A percentile compares a stretch with the other conserved stretches of the same genome.
Evolutionary conservation across 2,113 vertebrate species (phyloP).

Genomic region (Zosterops japonicus): DNA sequence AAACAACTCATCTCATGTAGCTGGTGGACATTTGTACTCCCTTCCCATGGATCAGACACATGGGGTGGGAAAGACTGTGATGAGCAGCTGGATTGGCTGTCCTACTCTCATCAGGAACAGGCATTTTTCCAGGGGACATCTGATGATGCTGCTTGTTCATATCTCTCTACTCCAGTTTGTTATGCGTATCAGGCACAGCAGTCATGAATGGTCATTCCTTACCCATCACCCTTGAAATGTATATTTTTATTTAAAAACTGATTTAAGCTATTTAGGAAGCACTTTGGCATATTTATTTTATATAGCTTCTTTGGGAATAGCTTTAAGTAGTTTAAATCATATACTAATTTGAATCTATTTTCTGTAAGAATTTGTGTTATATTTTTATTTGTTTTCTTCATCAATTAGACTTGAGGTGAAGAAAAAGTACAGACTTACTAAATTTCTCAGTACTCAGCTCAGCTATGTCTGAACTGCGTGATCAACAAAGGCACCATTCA

Average conservation of each 20-base stretch:
- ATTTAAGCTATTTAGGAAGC: background rate
- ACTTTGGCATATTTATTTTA: background rate
- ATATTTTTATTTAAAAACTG: background rate
- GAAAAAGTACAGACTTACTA: background rate
- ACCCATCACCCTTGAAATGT: background rate
- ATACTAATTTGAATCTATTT: background rate
- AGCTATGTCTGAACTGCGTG: background rate
- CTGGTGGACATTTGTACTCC: accelerated
- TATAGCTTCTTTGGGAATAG: background rate
- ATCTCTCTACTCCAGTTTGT: background rate
- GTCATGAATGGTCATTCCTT: background rate
- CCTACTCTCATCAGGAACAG: background rate
- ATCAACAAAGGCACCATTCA: background rate
- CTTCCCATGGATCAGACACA: background rate
- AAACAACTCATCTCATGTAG: background rate
- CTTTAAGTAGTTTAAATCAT: background rate
- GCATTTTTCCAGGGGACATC: background rate
- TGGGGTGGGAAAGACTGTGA: background rate
- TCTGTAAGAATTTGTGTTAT: background rate
- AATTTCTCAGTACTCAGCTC: background rate
- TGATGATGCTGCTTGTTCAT: background rate
- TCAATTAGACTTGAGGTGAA: background rate
- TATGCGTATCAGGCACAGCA: background rate
- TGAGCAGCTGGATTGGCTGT: background rate
- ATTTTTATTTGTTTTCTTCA: background rate